Evolutionary conservation across 2,113 vertebrate genomes (phyloP), one percentile per base, ranked within the genome.

Genomic region (Rhegmatorhina hoffmannsi): DNA sequence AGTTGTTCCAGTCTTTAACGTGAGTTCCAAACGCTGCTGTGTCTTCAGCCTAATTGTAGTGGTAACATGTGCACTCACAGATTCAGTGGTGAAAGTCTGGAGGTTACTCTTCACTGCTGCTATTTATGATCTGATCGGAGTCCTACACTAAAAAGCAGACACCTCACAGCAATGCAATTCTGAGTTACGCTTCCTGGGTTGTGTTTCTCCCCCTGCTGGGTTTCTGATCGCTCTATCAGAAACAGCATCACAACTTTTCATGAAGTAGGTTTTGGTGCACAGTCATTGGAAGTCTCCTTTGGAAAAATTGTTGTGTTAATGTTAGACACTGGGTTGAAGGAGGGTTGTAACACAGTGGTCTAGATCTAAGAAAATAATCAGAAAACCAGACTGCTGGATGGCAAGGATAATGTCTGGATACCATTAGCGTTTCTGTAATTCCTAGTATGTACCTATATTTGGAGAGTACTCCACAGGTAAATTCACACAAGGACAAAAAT

Each of bases 1-100:
- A 9, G 3, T 40, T 76, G 38, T 43, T 90, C 49, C 67, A 59
- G 47, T 36, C 84, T 10, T 13, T 75, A 70, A 84, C 0, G 4
- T 44, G 62, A n/a, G 18, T 67, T 59, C 7, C 3, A 4, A 84
- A 29, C 9, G 9, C 29, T 19, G 0, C 6, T 17, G 7, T 11
- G 33, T 33, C 56, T 83, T 86, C 82, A 84, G 56, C 75, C 43
- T 85, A 70, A 62, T 11, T 85, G 59, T 59, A 67, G 33, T 11
- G 4, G 56, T 67, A 76, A 84, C 3, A 1, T 5, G 15, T 55
- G 83, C 13, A 5, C 77, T 86, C 36, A 55, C 6, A 34, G 79
- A 55, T 25, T 50, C 67, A 28, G 4, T 29, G 26, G 29, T 44
- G 55, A 80, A 55, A 2, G 23, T 63, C 82, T 93, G 55, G 59